Percentiles rank a stretch among this genome's conserved stretches.
Evolutionary conservation across 1,140 invertebrate genomes (phyloP).

Genomic region (Leptestheria dahalacensis): DNA sequence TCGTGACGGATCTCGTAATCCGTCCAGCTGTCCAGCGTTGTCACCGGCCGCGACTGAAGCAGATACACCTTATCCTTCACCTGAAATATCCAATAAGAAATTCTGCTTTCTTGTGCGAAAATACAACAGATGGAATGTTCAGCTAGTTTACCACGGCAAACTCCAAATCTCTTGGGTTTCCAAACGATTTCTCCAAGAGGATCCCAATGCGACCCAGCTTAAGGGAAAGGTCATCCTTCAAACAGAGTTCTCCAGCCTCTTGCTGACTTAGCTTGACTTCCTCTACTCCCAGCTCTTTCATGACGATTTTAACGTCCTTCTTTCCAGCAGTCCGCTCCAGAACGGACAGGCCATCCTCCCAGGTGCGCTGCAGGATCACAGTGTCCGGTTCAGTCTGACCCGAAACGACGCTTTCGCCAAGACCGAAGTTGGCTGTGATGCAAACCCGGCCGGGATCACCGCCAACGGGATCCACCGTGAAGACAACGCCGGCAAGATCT

Average conservation of each 20-base stretch:
- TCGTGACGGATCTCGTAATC: constrained; percentile 58
- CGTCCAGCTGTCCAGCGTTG: constrained; percentile 46
- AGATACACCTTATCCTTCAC: constrained; percentile 33
- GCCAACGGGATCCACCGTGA: constrained; percentile 55
- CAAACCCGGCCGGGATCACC: constrained; percentile 47
- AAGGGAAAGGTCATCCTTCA: constrained; percentile 18
- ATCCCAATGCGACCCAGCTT: constrained; percentile 32
- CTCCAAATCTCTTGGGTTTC: constrained; percentile 54
- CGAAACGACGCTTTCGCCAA: constrained; percentile 64
- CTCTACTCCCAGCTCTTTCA: constrained; percentile 23
- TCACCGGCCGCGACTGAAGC: constrained; percentile 56
- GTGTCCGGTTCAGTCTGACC: constrained; percentile 56
- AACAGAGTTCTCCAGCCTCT: constrained; percentile 17
- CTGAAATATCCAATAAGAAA: constrained; percentile 3
- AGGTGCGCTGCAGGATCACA: constrained; percentile 38
- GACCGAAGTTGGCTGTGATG: constrained; percentile 62
- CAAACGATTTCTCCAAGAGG: constrained; percentile 44
- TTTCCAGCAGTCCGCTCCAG: constrained; percentile 34
- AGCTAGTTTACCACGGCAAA: constrained; percentile 43
- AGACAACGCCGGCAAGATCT: constrained; percentile 58
- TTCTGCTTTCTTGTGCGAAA: too few species aligned
- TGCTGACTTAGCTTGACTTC: constrained; percentile 19
- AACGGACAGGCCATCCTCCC: constrained; percentile 33
- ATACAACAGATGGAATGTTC: neutral
- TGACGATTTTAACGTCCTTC: constrained; percentile 37